A percentile compares a stretch with the other conserved stretches of the same genome.
phyloP scores from a whole-genome alignment of 1,140 invertebrate genomes.

The Drosophila kurseongensis region DNA sequence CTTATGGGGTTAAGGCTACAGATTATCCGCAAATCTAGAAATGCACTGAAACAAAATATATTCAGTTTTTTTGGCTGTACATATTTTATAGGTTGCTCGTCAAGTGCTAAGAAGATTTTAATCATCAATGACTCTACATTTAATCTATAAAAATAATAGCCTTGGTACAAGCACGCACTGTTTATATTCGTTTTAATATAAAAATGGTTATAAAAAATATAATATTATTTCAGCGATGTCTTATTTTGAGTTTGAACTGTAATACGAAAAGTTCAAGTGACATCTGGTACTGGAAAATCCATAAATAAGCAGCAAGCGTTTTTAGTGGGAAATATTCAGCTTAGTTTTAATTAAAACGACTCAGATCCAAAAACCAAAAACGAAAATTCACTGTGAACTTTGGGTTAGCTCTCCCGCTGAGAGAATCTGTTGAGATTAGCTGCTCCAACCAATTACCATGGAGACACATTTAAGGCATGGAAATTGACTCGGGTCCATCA shows the following conservation, averaged over 20 bases:
- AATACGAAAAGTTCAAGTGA: not conserved
- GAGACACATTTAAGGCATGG: slow-evolving; percentile 35
- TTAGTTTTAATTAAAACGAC: slow-evolving; percentile 23
- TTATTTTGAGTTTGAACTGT: not conserved
- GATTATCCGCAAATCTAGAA: slow-evolving; percentile 8
- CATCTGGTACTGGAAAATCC: slow-evolving; percentile 3
- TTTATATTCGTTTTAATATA: too few species aligned
- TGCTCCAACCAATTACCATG: slow-evolving; percentile 31
- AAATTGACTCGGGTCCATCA: slow-evolving; percentile 16
- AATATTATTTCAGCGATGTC: not conserved
- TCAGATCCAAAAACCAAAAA: slow-evolving; percentile 1
- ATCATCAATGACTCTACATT: not conserved
- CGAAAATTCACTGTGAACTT: slow-evolving; percentile 2
- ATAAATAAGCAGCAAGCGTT: not conserved
- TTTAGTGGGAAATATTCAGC: not conserved
- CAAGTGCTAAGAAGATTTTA: too few species aligned
- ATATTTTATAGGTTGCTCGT: too few species aligned
- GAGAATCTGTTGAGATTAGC: slow-evolving; percentile 24
- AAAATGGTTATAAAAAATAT: not conserved
- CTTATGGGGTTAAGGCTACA: slow-evolving; percentile 26
- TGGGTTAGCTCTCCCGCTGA: slow-evolving; percentile 6
- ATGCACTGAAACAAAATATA: not conserved
- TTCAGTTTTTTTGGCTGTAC: not conserved
- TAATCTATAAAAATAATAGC: too few species aligned
- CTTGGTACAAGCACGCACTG: too few species aligned